Evolutionary conservation across 2,797 vertebrate genomes (phyloP).

Genomic region (Hemibagrus guttatus): DNA sequence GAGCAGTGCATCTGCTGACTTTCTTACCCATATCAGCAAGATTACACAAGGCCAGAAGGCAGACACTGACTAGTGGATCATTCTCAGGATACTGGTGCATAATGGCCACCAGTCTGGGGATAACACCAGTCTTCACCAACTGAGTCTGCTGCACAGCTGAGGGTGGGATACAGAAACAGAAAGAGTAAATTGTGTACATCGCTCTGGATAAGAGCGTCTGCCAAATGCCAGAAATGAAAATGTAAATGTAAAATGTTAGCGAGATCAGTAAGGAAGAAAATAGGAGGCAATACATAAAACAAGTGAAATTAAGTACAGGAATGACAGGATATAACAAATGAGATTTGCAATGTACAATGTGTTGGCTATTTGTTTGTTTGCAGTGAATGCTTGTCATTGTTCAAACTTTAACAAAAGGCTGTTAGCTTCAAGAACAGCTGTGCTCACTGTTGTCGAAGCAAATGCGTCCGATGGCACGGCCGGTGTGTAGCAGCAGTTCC

Average conservation of each 20-base stretch:
- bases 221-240: no score
- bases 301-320: not conserved
- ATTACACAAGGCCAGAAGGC: constrained; percentile 85
- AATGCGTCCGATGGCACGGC: constrained; percentile 87
- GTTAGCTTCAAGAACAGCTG: constrained; percentile 5
- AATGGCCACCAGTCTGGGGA: constrained; percentile 82
- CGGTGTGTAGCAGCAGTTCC: constrained; percentile 84
- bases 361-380: not conserved
- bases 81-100: constrained; percentile 81
- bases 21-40: constrained; percentile 85
- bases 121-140: constrained; percentile 81
- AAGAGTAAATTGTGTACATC: not conserved
- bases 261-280: constrained; percentile 2
- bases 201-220: no score
- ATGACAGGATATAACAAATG: not conserved
- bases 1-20: not conserved
- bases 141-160: constrained; percentile 84
- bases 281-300: constrained; percentile 21
- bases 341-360: constrained; percentile 16
- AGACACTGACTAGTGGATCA: constrained; percentile 84
- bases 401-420: constrained; percentile 29
- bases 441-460: constrained; percentile 87
- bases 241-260: not conserved
- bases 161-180: constrained; percentile 22
- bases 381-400: constrained; percentile 35